These are phyloP conservation scores for Chalcis sispes DNA, from an alignment of 2,888 invertebrate species.

Conservation along the genomic window DNA sequence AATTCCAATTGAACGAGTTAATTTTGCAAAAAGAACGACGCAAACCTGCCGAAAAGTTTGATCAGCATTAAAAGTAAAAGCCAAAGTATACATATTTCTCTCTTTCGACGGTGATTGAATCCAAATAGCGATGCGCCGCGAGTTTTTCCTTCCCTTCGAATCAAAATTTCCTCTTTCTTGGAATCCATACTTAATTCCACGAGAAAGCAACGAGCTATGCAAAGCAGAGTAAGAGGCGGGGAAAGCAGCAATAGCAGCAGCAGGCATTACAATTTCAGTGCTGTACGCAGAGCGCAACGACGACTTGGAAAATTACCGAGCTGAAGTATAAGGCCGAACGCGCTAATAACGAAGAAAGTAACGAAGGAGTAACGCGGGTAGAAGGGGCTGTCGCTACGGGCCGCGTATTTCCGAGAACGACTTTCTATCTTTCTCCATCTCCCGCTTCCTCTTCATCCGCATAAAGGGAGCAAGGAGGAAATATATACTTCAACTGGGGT, in stretches of 20 bases:
- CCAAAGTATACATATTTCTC: not conserved
- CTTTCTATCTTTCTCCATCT: not conserved
- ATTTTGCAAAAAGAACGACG: not conserved
- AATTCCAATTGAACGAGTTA: not conserved
- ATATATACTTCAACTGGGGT: slow-evolving; percentile 17
- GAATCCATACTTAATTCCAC: not conserved
- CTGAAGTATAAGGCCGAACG: slow-evolving; percentile 1
- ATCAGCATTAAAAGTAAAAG: slow-evolving; percentile 16
- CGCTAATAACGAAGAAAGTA: not conserved
- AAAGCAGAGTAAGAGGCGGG: no score
- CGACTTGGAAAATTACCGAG: slow-evolving; percentile 7
- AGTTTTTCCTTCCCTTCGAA: not conserved
- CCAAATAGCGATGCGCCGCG: not conserved
- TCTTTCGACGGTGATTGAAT: slow-evolving; percentile 12
- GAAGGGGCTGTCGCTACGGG: no score
- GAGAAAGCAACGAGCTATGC: slow-evolving; percentile 10
- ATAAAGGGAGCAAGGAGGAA: not conserved
- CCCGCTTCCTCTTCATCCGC: not conserved
- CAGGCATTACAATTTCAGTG: slow-evolving; percentile 8
- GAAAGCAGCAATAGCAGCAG: no score
- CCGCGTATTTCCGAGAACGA: no score
- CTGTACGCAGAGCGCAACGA: slow-evolving; percentile 3
- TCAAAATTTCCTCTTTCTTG: not conserved
- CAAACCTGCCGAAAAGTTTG: slow-evolving; percentile 1
- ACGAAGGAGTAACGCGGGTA: no score